Evolutionary conservation across 2,888 invertebrate genomes (phyloP), one percentile per base, ranked within the genome.

Genomic region (Yponomeuta malinellus): DNA sequence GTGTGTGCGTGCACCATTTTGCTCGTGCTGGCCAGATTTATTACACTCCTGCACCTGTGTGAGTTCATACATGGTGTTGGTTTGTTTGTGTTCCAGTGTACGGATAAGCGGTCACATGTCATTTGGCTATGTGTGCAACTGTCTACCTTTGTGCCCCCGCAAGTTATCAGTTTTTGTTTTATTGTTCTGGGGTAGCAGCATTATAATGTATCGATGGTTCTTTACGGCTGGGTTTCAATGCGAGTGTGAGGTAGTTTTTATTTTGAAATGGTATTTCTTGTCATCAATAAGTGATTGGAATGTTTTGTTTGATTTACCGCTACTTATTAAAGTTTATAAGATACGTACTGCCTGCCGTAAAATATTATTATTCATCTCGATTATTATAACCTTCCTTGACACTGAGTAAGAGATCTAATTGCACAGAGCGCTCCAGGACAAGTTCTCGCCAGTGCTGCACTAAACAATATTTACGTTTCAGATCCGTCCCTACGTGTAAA

Each of bases 1-100:
- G 70, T 79, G 78, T 84, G 85, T 86, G 86, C 78, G 90, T 90
- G 89, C 75, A 89, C 88, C 79, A 90, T 88, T 89, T 89, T 86
- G 87, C 83, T 83, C 87, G 87, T 85, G 86, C 85, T 83, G 81
- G 81, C 82, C 85, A 84, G 88, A 89, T 90, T 89, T 89, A 88
- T 89, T 82, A 79, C 83, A 74, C 72, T 68, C 65, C 29, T 31
- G 69, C 68, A 70, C 81, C 84, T 86, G 85, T 84, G 84, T 78
- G 76, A 73, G 75, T 76, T 81, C 52, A 59, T 15, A 59, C 52
- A 59, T 59, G 52, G 15, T 15, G 52, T 10, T 52, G 12, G 12
- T 59, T 59, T 59, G 52, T 15, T 15, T 59, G 52, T 59, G 82
- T 84, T 84, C 83, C 85, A 80, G 52, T 29, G 63, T 69, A 48